phyloP scores from a whole-genome alignment of 2,797 vertebrate genomes.

The Danionella dracula region DNA sequence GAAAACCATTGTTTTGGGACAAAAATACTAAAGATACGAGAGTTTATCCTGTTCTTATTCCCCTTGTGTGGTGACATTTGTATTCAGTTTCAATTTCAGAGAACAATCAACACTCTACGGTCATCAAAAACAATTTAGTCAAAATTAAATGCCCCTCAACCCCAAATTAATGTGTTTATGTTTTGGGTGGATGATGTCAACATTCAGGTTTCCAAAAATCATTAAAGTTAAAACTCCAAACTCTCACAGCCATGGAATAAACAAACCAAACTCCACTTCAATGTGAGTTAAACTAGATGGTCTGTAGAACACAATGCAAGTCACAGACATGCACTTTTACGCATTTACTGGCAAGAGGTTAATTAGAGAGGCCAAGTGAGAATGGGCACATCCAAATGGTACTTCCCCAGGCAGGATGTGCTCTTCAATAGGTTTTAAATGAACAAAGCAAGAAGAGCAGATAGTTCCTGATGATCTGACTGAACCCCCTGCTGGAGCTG shows the following conservation, averaged over 20 bases:
- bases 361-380: conserved; percentile 35
- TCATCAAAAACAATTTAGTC: conserved; percentile 1
- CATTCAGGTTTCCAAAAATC: not conserved
- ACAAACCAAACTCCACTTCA: not conserved
- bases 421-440: conserved; percentile 44
- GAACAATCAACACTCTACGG: not conserved
- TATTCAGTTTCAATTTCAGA: too few species aligned
- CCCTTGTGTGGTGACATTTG: too few species aligned
- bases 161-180: not conserved
- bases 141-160: not conserved
- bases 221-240: conserved; percentile 10
- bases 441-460: conserved; percentile 31
- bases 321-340: conserved; percentile 26
- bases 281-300: conserved; percentile 47
- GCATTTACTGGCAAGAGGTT: conserved; percentile 46
- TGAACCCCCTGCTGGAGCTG: conserved; percentile 21
- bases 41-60: too few species aligned
- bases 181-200: not conserved
- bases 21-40: too few species aligned
- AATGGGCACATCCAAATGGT: conserved; percentile 39
- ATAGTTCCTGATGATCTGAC: conserved; percentile 12
- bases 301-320: conserved; percentile 35
- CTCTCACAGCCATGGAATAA: not conserved
- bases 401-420: conserved; percentile 29
- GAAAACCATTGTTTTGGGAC: too few species aligned